These are phyloP conservation scores for Melipona quadrifasciata DNA, from an alignment of 1,140 invertebrate genomes.

Conservation along the genomic window DNA sequence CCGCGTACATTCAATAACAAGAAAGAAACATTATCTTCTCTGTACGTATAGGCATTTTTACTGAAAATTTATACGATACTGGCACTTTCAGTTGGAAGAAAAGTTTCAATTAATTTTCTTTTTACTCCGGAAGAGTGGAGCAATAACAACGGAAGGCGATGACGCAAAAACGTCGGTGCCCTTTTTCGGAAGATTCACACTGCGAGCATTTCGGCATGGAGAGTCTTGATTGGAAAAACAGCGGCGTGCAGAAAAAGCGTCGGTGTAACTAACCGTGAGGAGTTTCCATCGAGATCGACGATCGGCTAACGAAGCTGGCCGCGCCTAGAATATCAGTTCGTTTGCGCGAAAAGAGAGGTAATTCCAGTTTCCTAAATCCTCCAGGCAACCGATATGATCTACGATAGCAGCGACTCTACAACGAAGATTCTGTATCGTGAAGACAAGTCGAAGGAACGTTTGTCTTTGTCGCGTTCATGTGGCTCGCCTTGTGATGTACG, in stretches of 20 bases:
- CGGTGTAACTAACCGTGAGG: slow-evolving; percentile 75
- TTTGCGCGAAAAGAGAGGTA: slow-evolving; percentile 52
- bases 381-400: not conserved
- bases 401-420: not conserved
- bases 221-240: slow-evolving; percentile 73
- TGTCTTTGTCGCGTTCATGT: not conserved
- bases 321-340: slow-evolving; percentile 73
- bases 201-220: slow-evolving; percentile 22
- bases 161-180: not conserved
- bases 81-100: too few species aligned
- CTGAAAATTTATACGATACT: too few species aligned
- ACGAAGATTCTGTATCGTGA: not conserved
- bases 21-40: not conserved
- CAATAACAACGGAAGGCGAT: not conserved
- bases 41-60: not conserved
- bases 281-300: slow-evolving; percentile 71
- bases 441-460: not conserved
- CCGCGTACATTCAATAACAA: not conserved
- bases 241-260: slow-evolving; percentile 23
- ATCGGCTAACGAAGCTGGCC: slow-evolving; percentile 69
- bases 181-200: slow-evolving; percentile 48
- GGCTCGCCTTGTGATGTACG: not conserved
- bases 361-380: slow-evolving; percentile 19
- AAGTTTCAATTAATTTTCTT: not conserved
- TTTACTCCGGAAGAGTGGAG: not conserved